Conservation (phyloP, 2,888 invertebrate genomes). For the Thysanoteuthis rhombus region DNA sequence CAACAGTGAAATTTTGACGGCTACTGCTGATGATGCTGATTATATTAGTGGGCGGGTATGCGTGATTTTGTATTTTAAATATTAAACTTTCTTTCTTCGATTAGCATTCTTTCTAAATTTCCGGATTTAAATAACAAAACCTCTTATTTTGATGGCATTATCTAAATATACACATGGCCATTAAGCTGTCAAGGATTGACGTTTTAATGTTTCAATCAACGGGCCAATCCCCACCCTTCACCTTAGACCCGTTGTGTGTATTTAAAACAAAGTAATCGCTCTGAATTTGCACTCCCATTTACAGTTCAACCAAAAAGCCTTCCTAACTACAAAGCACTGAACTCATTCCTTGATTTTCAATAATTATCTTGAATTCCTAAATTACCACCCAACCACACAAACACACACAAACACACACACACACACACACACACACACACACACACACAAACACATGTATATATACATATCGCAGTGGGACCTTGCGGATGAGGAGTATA, state of each 20-base stretch:
- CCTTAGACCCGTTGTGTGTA: too few relatives aligned
- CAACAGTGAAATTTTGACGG: too few relatives aligned
- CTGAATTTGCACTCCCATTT: not conserved
- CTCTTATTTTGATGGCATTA: not conserved
- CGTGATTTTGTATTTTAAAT: not conserved
- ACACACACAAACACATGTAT: not conserved
- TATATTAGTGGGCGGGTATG: not conserved
- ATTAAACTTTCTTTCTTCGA: not conserved
- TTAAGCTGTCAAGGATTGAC: slow-evolving; percentile 12
- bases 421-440: not conserved
- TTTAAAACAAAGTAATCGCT: too few relatives aligned
- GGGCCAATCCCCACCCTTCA: not conserved
- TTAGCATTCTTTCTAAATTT: not conserved
- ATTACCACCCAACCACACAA: not conserved
- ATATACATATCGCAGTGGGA: too few relatives aligned
- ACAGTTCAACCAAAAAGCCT: not conserved
- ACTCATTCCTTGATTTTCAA: not conserved
- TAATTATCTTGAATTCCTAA: not conserved
- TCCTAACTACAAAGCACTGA: not conserved
- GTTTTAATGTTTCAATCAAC: not conserved
- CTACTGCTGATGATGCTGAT: not conserved
- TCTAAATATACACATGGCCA: slow-evolving; percentile 12
- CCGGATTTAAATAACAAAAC: not conserved
- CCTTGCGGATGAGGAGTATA: too few relatives aligned
- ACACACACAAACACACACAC: not conserved